Evolutionary conservation across 2,113 vertebrate species (phyloP).

Genomic region (Geococcyx californianus): DNA sequence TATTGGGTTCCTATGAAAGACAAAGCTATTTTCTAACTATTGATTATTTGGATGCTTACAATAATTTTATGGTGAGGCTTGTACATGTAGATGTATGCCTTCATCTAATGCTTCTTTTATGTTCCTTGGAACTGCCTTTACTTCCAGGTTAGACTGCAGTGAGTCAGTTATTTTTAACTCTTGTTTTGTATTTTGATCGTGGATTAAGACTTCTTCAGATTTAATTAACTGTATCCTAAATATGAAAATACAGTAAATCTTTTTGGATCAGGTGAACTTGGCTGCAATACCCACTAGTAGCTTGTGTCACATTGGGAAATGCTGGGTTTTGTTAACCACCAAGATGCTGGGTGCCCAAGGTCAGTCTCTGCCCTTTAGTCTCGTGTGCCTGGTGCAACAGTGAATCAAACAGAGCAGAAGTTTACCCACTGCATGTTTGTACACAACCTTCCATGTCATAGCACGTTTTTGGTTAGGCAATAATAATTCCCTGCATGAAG

Average conservation of each 20-base stretch:
- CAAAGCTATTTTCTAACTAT: too few species aligned
- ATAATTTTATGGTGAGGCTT: not conserved
- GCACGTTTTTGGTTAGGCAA: not conserved
- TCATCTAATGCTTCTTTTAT: not conserved
- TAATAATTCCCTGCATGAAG: not conserved
- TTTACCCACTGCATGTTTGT: fast-evolving
- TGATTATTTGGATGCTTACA: too few species aligned
- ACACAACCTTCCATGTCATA: not conserved
- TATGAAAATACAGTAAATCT: not conserved
- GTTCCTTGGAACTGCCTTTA: not conserved
- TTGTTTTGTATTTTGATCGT: not conserved
- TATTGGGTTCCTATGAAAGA: too few species aligned
- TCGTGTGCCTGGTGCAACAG: not conserved
- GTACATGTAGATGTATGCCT: not conserved
- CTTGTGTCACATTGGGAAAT: not conserved
- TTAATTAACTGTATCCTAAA: not conserved
- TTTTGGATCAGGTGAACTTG: not conserved
- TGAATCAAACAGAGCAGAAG: not conserved
- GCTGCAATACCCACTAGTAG: not conserved
- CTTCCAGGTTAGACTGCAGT: not conserved
- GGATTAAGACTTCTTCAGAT: not conserved
- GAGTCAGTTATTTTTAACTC: not conserved
- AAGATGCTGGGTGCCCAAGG: not conserved
- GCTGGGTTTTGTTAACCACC: not conserved
- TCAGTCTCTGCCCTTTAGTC: not conserved